phyloP scores from a whole-genome alignment of 2,113 vertebrate species.

The Strix uralensis region DNA sequence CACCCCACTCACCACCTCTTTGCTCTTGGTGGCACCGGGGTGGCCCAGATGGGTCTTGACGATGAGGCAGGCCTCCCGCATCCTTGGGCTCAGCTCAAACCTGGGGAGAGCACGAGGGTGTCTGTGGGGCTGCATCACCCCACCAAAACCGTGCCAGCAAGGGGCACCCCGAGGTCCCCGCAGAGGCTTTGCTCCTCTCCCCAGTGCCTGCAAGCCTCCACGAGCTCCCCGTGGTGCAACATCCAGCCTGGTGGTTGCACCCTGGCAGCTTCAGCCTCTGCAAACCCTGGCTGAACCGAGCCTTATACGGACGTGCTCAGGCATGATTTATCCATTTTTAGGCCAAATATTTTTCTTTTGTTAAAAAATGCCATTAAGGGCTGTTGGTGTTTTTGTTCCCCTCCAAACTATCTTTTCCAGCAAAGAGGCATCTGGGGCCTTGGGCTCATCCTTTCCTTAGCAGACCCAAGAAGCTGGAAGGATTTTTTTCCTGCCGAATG shows the following conservation, averaged over 20 bases:
- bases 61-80: constrained; percentile 89
- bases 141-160: rapidly evolving
- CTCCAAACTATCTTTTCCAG: neutral
- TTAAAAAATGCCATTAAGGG: neutral
- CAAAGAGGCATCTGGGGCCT: neutral
- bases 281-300: rapidly evolving
- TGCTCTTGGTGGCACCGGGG: constrained; percentile 72
- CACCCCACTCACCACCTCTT: constrained; percentile 83
- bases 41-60: constrained; percentile 86
- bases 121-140: too few species aligned
- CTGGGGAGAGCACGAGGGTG: constrained; percentile 47
- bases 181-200: neutral
- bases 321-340: neutral
- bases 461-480: neutral
- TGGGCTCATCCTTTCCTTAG: neutral
- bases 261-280: neutral
- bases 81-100: constrained; percentile 89
- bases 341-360: neutral
- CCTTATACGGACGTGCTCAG: neutral
- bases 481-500: neutral
- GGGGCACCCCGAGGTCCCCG: rapidly evolving
- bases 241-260: neutral
- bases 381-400: rapidly evolving
- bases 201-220: rapidly evolving
- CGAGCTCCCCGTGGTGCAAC: rapidly evolving